These are phyloP conservation scores for Spheniscus humboldti DNA, from an alignment of 2,797 vertebrate genomes.

Conservation along the genomic window DNA sequence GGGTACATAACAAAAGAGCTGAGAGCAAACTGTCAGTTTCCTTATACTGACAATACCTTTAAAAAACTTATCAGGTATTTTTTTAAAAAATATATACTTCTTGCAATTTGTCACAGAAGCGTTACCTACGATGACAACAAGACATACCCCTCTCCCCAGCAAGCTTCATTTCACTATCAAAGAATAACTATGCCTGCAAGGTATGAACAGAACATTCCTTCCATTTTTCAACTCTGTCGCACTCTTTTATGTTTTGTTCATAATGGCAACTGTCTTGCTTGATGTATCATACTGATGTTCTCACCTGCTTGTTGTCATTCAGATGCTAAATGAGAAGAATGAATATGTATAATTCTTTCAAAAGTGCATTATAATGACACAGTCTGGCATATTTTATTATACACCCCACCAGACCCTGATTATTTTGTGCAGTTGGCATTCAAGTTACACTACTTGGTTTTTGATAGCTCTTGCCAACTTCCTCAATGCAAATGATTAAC, in stretches of 20 bases:
- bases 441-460: constrained; percentile 55
- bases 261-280: constrained; percentile 73
- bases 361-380: constrained; percentile 68
- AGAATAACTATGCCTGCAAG: constrained; percentile 60
- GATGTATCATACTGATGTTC: constrained; percentile 67
- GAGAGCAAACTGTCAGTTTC: constrained; percentile 19
- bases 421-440: constrained; percentile 70
- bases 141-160: constrained; percentile 14
- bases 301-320: constrained; percentile 74
- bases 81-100: constrained; percentile 44
- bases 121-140: constrained; percentile 41
- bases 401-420: constrained; percentile 64
- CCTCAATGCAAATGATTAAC: constrained; percentile 64
- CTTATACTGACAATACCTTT: constrained; percentile 4
- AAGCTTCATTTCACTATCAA: constrained; percentile 71
- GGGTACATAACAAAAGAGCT: constrained; percentile 49
- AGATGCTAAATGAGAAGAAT: constrained; percentile 70
- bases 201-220: constrained; percentile 53
- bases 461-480: constrained; percentile 69
- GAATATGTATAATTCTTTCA: constrained; percentile 73
- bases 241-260: constrained; percentile 68
- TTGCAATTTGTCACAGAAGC: constrained; percentile 51
- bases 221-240: constrained; percentile 65
- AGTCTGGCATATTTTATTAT: constrained; percentile 71
- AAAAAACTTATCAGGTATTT: constrained; percentile 46